Base-by-base conservation (phyloP, 1,140 invertebrate genomes). In the Acromyrmex heyeri region DNA sequence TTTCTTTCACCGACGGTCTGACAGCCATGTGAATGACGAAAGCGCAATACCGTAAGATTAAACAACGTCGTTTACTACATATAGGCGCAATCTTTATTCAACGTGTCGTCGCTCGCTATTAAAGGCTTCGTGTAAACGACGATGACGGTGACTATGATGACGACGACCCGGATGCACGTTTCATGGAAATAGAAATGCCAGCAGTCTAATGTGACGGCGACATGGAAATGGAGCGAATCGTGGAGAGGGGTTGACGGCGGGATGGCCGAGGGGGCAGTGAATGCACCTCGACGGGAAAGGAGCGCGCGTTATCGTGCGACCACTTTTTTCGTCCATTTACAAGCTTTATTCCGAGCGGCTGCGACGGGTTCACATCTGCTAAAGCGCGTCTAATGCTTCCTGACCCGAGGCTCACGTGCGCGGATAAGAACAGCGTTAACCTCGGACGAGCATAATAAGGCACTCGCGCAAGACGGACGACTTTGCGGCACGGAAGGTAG, bases 301-400 rank as follows among this genome's bases (percentile, higher is more conserved):
- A 72, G 38, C n/a, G 55, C 69, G 75, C 86, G 87, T 91, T 93
- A 93, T 93, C 92, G 88, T 65, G 79, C 48, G n/a, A 81, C 87
- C 88, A 85, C 88, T 93, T 93, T 91, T 93, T 93, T 90, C 90
- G 79, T 73, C 90, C 92, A 92, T 93, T 93, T 92, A 87, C 91
- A 59, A 91, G 88, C 88, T 87, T 92, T 87, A 90, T 87, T 88
- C 87, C 61, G 38, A 50, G 27, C 87, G n/a, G 8, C 6, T 16
- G 30, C 38, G 79, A 55, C 62, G 73, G 48, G 73, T 50, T 78
- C 73, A 59, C 59, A 57, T 83, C 44, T 83, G 79, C 38, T 83
- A 85, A 64, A 57, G 79, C 53, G 48, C 53, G 55, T 86, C 85
- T 86, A 89, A 90, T 82, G 88, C 87, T 77, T 86, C 85, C 83